These are phyloP conservation scores for Drosophila insularis DNA, from an alignment of 1,140 invertebrate species.

Conservation along the genomic window DNA sequence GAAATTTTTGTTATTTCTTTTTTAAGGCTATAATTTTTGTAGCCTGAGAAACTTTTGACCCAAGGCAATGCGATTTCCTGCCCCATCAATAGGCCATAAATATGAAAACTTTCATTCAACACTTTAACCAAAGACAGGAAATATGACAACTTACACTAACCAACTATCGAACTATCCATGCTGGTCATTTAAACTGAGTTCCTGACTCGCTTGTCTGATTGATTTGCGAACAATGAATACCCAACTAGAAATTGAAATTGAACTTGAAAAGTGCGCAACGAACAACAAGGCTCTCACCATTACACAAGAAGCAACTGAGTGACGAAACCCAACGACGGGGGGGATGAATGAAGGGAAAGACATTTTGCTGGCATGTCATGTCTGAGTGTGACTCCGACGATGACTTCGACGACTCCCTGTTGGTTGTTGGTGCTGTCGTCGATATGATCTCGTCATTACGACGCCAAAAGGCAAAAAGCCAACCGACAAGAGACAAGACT, in stretches of 20 bases:
- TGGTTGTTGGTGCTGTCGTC: slow-evolving; percentile 33
- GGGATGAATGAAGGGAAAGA: slow-evolving; percentile 21
- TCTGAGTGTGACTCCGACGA: slow-evolving; percentile 27
- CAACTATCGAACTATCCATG: slow-evolving; percentile 29
- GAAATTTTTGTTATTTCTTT: slow-evolving; percentile 3
- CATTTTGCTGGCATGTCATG: slow-evolving; percentile 45
- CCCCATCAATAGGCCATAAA: slow-evolving; percentile 51
- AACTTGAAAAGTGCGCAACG: slow-evolving; percentile 76
- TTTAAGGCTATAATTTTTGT: slow-evolving; percentile 25
- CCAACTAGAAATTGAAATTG: slow-evolving; percentile 62
- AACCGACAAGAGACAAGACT: not conserved
- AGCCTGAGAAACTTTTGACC: slow-evolving; percentile 5
- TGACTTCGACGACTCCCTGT: slow-evolving; percentile 41
- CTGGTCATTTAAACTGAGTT: slow-evolving; percentile 53
- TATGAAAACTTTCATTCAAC: slow-evolving; percentile 46
- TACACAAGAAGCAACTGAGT: slow-evolving; percentile 35
- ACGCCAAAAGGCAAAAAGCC: slow-evolving; percentile 32
- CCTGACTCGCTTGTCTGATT: slow-evolving; percentile 35
- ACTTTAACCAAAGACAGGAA: slow-evolving; percentile 56
- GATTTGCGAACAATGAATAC: slow-evolving; percentile 48
- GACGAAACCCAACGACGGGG: slow-evolving; percentile 17
- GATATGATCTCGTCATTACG: slow-evolving; percentile 74
- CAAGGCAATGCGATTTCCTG: slow-evolving; percentile 43
- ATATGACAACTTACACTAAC: slow-evolving; percentile 45
- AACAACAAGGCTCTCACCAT: slow-evolving; percentile 62